Conservation (phyloP, 1,140 invertebrate genomes). For the Marisa cornuarietis region DNA sequence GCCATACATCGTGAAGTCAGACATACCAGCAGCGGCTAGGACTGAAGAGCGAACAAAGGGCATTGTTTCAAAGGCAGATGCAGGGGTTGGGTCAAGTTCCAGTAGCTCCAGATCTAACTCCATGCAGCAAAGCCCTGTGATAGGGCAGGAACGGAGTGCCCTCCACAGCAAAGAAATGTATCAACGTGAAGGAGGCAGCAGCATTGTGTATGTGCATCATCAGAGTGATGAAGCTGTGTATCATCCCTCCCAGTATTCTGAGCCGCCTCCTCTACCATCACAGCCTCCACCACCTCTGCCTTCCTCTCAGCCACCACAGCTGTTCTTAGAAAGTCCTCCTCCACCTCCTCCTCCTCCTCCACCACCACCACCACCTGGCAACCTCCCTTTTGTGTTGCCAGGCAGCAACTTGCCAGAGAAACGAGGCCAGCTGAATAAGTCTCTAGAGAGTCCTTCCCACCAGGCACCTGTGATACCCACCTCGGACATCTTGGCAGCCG, state of each 20-base stretch:
- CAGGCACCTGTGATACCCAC: slow-evolving; percentile 19
- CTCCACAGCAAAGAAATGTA: background rate
- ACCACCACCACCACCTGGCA: slow-evolving; percentile 24
- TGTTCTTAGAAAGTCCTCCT: slow-evolving; percentile 18
- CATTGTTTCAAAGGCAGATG: no score
- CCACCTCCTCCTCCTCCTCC: slow-evolving; percentile 39
- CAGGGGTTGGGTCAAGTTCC: slow-evolving; percentile 23
- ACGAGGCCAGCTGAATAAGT: background rate
- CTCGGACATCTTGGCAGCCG: slow-evolving; percentile 50
- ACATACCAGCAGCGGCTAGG: no score
- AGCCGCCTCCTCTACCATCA: slow-evolving; percentile 30
- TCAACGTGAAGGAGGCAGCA: background rate
- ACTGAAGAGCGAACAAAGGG: no score
- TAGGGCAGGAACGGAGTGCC: slow-evolving; percentile 1
- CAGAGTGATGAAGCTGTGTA: background rate
- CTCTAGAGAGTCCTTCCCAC: background rate
- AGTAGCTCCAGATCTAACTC: slow-evolving; percentile 34
- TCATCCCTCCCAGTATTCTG: background rate
- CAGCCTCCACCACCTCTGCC: slow-evolving; percentile 28
- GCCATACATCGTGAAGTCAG: no score
- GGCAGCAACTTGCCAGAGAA: slow-evolving; percentile 20
- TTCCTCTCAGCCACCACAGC: slow-evolving; percentile 31
- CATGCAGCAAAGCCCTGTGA: slow-evolving; percentile 26
- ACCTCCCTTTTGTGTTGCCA: slow-evolving; percentile 36
- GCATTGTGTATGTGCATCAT: background rate